Evolutionary conservation across 1,140 invertebrate species (phyloP), one percentile per base, ranked within the genome.

Genomic region (Dolichoris vasculosae): DNA sequence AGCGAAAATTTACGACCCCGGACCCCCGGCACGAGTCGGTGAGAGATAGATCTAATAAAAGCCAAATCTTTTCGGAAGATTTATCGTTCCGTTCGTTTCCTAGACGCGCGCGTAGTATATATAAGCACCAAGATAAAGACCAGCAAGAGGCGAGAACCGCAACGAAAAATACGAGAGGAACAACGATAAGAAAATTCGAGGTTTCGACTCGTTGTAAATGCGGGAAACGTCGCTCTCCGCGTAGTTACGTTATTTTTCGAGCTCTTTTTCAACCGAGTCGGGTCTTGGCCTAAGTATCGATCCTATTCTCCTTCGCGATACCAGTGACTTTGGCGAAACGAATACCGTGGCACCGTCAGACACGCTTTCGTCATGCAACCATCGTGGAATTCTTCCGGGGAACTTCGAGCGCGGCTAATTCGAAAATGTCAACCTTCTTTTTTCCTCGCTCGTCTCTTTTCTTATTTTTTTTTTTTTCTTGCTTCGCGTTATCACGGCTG

Each of bases 261-360:
- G n/a, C n/a, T n/a, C 13, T 46, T 46, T 73, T 73, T 82, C 55
- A 73, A 82, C 32, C n/a, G 48, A 75, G 81, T 73, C 51, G 40
- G 46, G 43, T 59, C 20, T 59, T 82, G 82, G 82, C 71, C 71
- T 76, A 51, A 51, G 38, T 82, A 88, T 86, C 86, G 87, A 88
- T 87, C 83, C 46, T 38, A 11, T 4, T 8, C 82, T n/a, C 38
- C 26, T 30, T 2, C 7, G 2, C 13, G 7, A 30, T 32, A 17
- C 6, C 69, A 38, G 40, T 43, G 69, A 71, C 38, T 71, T 71
- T 40, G 23, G 38, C 35, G 35, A 73, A 86, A 59, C 79, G 82
- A 86, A 85, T 84, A 63, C 81, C 87, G 84, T 88, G 84, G 87
- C 84, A 88, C 86, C 86, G 78, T 86, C 88, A 87, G 87, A 86